A percentile compares a stretch with the other conserved stretches of the same genome.
Evolutionary conservation across 2,797 vertebrate species (phyloP).

Genomic region (Staurois parvus): DNA sequence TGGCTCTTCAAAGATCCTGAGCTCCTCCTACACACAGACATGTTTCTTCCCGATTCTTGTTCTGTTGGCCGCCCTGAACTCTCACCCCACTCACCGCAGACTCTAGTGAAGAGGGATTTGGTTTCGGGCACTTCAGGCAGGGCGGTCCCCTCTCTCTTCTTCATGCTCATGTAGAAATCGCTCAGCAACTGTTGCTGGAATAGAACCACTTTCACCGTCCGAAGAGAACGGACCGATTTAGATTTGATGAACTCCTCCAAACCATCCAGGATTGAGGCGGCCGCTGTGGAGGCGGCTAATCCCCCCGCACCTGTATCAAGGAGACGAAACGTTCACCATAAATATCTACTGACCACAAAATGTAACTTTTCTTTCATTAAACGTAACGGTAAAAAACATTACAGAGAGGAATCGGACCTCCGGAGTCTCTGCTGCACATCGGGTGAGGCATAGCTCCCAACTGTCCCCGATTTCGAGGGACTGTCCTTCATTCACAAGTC

Average conservation of each 20-base stretch:
- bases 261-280: slow-evolving; percentile 84
- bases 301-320: slow-evolving; percentile 77
- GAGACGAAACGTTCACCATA: neutral
- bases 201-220: slow-evolving; percentile 81
- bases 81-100: neutral
- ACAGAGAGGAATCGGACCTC: no score
- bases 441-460: no score
- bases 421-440: no score
- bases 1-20: no score
- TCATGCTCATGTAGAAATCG: slow-evolving; percentile 83
- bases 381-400: no score
- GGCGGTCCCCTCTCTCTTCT: slow-evolving; percentile 68
- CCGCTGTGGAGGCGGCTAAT: slow-evolving; percentile 73
- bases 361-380: no score
- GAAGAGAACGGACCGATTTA: slow-evolving; percentile 71
- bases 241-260: slow-evolving; percentile 77
- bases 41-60: no score
- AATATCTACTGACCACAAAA: no score
- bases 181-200: slow-evolving; percentile 81
- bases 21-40: no score
- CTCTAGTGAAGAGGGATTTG: neutral
- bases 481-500: no score
- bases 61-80: no score
- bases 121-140: slow-evolving; percentile 42
- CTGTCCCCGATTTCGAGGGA: no score